These are phyloP conservation scores for Dipodomys stephensi DNA, from an alignment of 2,113 vertebrate genomes.

Conservation along the genomic window DNA sequence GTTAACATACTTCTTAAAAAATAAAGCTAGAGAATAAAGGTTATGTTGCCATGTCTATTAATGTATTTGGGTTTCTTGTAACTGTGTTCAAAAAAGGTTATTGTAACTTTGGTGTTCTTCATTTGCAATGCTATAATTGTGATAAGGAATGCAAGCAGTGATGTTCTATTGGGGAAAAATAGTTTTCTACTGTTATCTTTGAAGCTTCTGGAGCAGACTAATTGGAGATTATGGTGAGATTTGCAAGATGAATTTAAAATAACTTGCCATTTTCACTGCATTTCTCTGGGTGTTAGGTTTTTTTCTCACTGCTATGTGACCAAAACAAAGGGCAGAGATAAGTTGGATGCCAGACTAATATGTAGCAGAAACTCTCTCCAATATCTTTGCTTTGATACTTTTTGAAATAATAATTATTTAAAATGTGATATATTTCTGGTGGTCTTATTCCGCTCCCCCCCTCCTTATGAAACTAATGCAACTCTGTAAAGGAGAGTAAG, in stretches of 20 bases:
- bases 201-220: constrained; percentile 52
- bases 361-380: neutral
- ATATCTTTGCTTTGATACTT: neutral
- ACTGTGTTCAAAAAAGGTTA: constrained; percentile 23
- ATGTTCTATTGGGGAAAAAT: neutral
- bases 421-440: neutral
- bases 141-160: neutral
- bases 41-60: constrained; percentile 33
- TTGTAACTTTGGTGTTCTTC: constrained; percentile 29
- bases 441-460: neutral
- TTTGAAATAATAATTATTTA: constrained; percentile 39
- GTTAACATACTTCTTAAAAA: neutral
- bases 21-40: neutral
- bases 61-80: constrained; percentile 14
- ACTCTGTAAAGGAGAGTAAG: neutral
- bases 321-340: constrained; percentile 40
- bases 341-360: neutral
- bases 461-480: neutral
- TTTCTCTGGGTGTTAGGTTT: neutral
- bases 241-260: constrained; percentile 36
- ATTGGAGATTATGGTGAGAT: constrained; percentile 40
- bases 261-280: neutral
- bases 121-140: constrained; percentile 35
- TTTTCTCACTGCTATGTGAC: neutral
- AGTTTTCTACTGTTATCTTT: constrained; percentile 46